phyloP scores from a whole-genome alignment of 2,888 invertebrate genomes.

The Harpalus rufipes region DNA sequence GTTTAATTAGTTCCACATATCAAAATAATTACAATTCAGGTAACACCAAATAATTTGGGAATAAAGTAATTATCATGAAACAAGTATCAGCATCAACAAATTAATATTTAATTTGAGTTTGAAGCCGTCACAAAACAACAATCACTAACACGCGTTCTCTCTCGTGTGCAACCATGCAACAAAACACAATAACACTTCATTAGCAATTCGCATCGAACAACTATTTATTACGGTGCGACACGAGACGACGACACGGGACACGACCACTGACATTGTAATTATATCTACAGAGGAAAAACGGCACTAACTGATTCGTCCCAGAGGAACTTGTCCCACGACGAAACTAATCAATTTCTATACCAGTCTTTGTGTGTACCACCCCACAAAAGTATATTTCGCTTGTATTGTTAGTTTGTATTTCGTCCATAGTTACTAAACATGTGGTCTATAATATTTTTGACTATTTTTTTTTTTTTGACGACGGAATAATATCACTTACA shows the following conservation, averaged over 20 bases:
- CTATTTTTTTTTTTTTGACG: no score
- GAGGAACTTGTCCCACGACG: not conserved
- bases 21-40: not conserved
- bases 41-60: conserved; percentile 9
- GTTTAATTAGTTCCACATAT: conserved; percentile 3
- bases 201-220: conserved; percentile 57
- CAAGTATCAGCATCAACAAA: conserved; percentile 44
- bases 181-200: conserved; percentile 58
- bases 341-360: no score
- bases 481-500: no score
- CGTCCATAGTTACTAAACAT: no score
- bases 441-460: no score
- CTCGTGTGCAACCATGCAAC: conserved; percentile 48
- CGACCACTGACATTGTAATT: conserved; percentile 51
- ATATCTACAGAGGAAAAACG: conserved; percentile 19
- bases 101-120: conserved; percentile 52
- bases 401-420: no score
- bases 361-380: no score
- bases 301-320: not conserved
- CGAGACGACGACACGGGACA: conserved; percentile 43
- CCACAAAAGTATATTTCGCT: no score
- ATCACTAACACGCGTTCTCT: conserved; percentile 46
- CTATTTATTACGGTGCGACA: conserved; percentile 54
- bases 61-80: conserved; percentile 43
- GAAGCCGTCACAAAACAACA: conserved; percentile 42